Base-by-base conservation (phyloP, 1,140 invertebrate genomes). In the Diorhabda sublineata region DNA sequence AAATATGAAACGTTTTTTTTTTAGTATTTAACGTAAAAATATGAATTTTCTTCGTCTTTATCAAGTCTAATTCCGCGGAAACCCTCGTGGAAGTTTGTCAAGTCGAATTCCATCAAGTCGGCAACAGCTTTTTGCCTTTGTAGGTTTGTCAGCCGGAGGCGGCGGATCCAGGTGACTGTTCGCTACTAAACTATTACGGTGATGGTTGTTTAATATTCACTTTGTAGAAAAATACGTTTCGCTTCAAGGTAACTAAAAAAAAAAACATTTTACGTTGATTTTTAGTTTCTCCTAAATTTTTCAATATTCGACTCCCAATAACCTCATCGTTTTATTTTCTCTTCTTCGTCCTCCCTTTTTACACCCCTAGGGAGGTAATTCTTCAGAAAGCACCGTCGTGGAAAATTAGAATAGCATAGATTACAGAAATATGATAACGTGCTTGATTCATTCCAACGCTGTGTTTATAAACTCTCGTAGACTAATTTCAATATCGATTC, bases 351-450 rank as follows among this genome's bases (percentile, higher is more conserved):
- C 47, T 9, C 47, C 47, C 47, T 52, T 26, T 52, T 52, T 52
- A n/a, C 47, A 52, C 47, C 47, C 47, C 47, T 6, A 6, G 47
- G n/a, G 47, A n/a, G 3, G 47, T 52, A 52, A 52, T 52, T 52
- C 47, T 52, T 52, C 47, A 3, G 47, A 52, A 52, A 52, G 47
- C 47, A 52, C 2, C 47, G 47, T n/a, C 47, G 47, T n/a, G 47
- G 47, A 52, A 52, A 52, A 52, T 52, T 52, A 52, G 47, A 52
- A 52, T 52, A 52, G 47, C 47, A 52, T 52, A 52, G 47, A 52
- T 52, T 52, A 52, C 47, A 8, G 6, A n/a, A 52, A 52, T 52
- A 52, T 52, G 47, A 52, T 52, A 52, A 52, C 47, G 47, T n/a
- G 47, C 3, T n/a, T 26, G 26, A 26, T 8, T 52, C 47, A n/a